phyloP scores from a whole-genome alignment of 1,140 invertebrate species.

The Prorops nasuta region DNA sequence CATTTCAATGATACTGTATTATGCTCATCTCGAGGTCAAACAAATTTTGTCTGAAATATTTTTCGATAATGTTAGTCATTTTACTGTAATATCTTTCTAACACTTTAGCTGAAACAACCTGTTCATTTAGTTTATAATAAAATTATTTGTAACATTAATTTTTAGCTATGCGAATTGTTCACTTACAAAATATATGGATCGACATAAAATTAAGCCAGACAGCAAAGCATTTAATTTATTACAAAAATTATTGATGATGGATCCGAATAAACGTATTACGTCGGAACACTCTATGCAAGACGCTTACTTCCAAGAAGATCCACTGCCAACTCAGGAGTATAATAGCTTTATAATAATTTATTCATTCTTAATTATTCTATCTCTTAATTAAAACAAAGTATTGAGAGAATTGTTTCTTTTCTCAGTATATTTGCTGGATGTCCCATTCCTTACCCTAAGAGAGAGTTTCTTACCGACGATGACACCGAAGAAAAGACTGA shows the following conservation, averaged over 20 bases:
- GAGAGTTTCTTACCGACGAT: constrained; percentile 97
- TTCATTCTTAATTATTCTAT: not conserved
- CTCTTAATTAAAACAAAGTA: not conserved
- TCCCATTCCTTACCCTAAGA: constrained; percentile 96
- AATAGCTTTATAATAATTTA: constrained; percentile 11
- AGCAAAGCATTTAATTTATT: constrained; percentile 93
- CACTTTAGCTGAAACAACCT: too few relatives aligned
- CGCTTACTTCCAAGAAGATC: constrained; percentile 96
- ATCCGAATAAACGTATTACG: constrained; percentile 96
- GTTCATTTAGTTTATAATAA: constrained; percentile 13
- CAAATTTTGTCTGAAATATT: too few relatives aligned
- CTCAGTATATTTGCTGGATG: constrained; percentile 90
- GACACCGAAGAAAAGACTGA: constrained; percentile 94
- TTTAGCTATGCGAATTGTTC: constrained; percentile 92
- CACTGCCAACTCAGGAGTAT: constrained; percentile 80
- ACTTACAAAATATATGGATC: constrained; percentile 97
- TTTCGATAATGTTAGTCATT: too few relatives aligned
- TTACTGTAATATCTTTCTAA: too few relatives aligned
- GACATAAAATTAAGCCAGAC: constrained; percentile 96
- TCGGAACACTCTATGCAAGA: constrained; percentile 98
- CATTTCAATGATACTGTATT: too few relatives aligned
- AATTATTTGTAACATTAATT: constrained; percentile 24
- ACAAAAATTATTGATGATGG: constrained; percentile 95
- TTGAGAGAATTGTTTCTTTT: constrained; percentile 5
- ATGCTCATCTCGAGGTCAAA: too few relatives aligned